Conservation (phyloP, 2,113 vertebrate genomes). For the Oreochromis niloticus region DNA sequence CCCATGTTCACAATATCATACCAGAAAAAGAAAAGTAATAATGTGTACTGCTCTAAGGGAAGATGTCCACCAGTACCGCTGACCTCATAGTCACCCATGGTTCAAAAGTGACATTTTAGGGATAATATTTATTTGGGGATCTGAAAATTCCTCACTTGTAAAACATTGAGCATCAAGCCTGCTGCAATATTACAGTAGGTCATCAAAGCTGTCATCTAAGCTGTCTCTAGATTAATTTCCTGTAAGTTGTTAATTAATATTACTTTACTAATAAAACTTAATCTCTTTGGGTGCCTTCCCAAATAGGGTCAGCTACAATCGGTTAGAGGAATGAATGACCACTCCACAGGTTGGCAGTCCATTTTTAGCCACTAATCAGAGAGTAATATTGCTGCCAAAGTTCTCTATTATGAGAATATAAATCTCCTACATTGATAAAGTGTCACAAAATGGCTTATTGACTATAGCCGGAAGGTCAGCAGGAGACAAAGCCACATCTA, state of each 20-base stretch:
- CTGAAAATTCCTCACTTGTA: background rate
- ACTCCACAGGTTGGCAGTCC: slow-evolving; percentile 33
- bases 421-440: slow-evolving; percentile 35
- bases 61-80: background rate
- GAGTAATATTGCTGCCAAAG: slow-evolving; percentile 21
- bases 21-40: slow-evolving; percentile 19
- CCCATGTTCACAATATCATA: background rate
- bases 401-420: slow-evolving; percentile 35
- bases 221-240: slow-evolving; percentile 23
- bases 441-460: slow-evolving; percentile 7
- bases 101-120: slow-evolving; percentile 9
- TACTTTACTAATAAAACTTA: slow-evolving; percentile 44
- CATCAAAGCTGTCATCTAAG: background rate
- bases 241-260: slow-evolving; percentile 50
- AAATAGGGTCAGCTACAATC: slow-evolving; percentile 31
- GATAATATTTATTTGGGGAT: slow-evolving; percentile 2
- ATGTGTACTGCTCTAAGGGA: background rate
- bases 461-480: slow-evolving; percentile 15
- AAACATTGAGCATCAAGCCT: background rate
- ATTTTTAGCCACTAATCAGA: slow-evolving; percentile 51
- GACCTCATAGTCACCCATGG: background rate
- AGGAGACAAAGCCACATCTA: slow-evolving; percentile 16
- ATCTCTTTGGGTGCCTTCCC: slow-evolving; percentile 45
- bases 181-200: background rate
- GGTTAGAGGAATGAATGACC: slow-evolving; percentile 38